Evolutionary conservation across 2,113 vertebrate genomes (phyloP).

Genomic region (Amazona guildingii): DNA sequence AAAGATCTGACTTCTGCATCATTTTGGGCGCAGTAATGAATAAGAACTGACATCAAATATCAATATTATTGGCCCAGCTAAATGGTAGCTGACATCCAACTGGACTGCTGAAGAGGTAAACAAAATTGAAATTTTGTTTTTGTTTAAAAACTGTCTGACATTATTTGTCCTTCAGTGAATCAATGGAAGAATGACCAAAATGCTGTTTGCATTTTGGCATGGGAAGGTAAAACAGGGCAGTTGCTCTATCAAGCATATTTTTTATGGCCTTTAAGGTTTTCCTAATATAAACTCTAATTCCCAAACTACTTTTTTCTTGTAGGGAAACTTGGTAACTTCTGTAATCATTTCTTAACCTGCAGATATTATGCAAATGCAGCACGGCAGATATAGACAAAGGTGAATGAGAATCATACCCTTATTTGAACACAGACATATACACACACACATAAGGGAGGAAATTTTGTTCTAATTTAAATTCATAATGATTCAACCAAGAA

Average conservation of each 20-base stretch:
- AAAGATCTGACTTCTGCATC: constrained; percentile 70
- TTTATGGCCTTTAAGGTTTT: not conserved
- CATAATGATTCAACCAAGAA: not conserved
- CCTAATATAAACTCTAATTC: not conserved
- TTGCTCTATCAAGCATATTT: not conserved
- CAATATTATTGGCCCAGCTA: constrained; percentile 75
- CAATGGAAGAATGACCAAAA: constrained; percentile 56
- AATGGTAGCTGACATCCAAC: constrained; percentile 75
- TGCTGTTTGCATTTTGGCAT: constrained; percentile 24
- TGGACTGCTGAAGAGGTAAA: constrained; percentile 69
- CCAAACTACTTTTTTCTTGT: not conserved
- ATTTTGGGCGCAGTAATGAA: constrained; percentile 69
- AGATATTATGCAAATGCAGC: not conserved
- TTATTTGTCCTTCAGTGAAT: constrained; percentile 74
- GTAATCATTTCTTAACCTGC: not conserved
- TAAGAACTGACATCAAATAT: constrained; percentile 78
- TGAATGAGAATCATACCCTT: not conserved
- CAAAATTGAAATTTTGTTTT: constrained; percentile 72
- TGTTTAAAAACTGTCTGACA: constrained; percentile 69
- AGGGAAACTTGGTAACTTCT: not conserved
- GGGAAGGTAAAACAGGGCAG: not conserved
- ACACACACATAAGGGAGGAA: not conserved
- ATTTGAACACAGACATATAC: not conserved
- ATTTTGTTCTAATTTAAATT: not conserved
- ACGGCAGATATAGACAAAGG: not conserved